phyloP scores from a whole-genome alignment of 2,888 invertebrate genomes.

The Plusia festucae region DNA sequence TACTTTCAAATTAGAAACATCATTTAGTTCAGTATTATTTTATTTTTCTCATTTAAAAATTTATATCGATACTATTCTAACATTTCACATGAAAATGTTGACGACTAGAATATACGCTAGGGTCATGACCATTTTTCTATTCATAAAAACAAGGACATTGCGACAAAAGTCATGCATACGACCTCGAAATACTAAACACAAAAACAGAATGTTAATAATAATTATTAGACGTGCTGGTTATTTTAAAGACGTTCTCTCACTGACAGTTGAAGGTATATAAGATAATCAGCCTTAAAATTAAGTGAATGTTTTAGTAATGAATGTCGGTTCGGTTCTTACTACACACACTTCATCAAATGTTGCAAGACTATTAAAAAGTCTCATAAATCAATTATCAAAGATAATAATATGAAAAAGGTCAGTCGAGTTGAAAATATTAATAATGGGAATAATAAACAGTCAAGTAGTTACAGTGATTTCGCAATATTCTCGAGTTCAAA shows the following conservation, averaged over 20 bases:
- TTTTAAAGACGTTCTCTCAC: neutral
- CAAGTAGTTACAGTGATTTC: neutral
- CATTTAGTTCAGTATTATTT: too few relatives aligned
- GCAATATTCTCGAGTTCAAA: neutral
- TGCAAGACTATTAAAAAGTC: neutral
- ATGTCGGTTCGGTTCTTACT: neutral
- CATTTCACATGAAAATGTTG: neutral
- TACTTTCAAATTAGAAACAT: too few relatives aligned
- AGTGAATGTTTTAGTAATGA: neutral
- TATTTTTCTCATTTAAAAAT: too few relatives aligned
- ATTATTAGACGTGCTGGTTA: neutral
- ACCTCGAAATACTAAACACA: conserved; percentile 5
- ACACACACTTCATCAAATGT: neutral
- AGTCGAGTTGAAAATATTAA: neutral
- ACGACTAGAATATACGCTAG: neutral
- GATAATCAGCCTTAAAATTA: neutral
- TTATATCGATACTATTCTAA: too few relatives aligned
- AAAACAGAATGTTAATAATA: neutral
- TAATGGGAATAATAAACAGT: neutral
- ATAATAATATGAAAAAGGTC: neutral
- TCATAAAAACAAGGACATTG: neutral
- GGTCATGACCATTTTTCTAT: conserved; percentile 6
- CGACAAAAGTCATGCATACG: neutral
- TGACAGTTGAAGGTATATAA: neutral
- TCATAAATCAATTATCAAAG: neutral